Evolutionary conservation across 2,113 vertebrate species (phyloP).

Genomic region (Galemys pyrenaicus): DNA sequence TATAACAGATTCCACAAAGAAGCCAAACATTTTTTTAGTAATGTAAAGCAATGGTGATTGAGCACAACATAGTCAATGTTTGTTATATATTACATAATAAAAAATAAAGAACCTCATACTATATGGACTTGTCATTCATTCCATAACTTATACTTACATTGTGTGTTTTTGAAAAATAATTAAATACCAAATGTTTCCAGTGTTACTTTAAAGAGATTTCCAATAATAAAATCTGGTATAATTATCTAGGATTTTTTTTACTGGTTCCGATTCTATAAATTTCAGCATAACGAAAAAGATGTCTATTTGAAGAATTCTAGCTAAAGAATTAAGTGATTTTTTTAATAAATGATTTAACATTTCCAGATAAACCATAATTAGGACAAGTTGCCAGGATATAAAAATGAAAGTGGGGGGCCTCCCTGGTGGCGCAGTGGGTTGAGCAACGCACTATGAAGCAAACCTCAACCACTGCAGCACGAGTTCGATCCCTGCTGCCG

Average conservation of each 20-base stretch:
- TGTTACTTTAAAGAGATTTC: not conserved
- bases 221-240: not conserved
- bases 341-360: conserved; percentile 43
- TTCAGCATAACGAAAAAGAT: not conserved
- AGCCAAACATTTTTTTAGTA: not conserved
- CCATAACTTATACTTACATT: not conserved
- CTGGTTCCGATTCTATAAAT: not conserved
- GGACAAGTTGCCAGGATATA: not conserved
- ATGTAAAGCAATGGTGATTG: not conserved
- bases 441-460: no score
- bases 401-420: not conserved
- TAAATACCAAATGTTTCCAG: not conserved
- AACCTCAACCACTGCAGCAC: no score
- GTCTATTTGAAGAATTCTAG: not conserved
- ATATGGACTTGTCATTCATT: not conserved
- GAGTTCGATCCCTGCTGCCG: no score
- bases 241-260: conserved; percentile 29
- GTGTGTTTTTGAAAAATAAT: not conserved
- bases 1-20: not conserved
- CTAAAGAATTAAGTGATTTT: conserved; percentile 11
- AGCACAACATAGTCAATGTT: not conserved
- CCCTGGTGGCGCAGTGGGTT: no score
- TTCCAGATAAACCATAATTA: not conserved
- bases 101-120: not conserved
- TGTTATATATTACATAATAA: not conserved